Conservation (phyloP, 2,797 vertebrate genomes). For the Sebastes nivosus region DNA sequence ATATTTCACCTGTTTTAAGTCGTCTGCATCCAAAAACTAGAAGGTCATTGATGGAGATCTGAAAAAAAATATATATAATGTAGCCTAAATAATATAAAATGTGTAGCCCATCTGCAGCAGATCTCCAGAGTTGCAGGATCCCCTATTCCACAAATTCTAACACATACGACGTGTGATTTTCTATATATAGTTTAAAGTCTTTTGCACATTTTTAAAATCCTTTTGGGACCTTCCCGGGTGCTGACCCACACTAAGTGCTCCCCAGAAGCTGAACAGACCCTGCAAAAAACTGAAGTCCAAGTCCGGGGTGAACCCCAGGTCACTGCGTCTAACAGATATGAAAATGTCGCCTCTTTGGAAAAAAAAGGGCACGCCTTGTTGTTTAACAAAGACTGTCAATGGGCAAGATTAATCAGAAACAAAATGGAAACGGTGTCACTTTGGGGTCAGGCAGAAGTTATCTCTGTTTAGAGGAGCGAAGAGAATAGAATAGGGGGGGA, state of each 20-base stretch:
- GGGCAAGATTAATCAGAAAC: conserved; percentile 99
- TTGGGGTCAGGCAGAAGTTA: conserved; percentile 97
- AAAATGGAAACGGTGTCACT: conserved; percentile 98
- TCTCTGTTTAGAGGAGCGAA: conserved; percentile 79
- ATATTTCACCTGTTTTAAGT: conserved; percentile 26
- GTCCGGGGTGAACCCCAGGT: conserved; percentile 99
- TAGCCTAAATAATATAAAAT: not conserved
- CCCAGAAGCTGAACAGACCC: conserved; percentile 84
- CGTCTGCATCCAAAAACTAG: conserved; percentile 3
- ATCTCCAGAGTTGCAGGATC: not conserved
- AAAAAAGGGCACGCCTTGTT: conserved; percentile 96
- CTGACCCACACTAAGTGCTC: conserved; percentile 87
- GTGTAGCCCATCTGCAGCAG: not conserved
- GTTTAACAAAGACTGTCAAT: conserved; percentile 99
- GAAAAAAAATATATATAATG: not conserved
- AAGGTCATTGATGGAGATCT: not conserved
- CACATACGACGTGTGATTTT: conserved; percentile 16
- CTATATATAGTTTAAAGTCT: conserved; percentile 27
- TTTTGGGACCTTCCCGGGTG: conserved; percentile 54
- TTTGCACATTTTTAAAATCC: conserved; percentile 47
- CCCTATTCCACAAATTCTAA: not conserved
- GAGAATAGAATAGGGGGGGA: conserved; percentile 56
- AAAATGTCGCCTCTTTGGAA: conserved; percentile 96
- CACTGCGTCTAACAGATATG: conserved; percentile 99
- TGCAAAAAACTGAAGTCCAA: conserved; percentile 96